These are phyloP conservation scores for Apogon talboti DNA, from an alignment of 2,797 vertebrate species.

Conservation along the genomic window DNA sequence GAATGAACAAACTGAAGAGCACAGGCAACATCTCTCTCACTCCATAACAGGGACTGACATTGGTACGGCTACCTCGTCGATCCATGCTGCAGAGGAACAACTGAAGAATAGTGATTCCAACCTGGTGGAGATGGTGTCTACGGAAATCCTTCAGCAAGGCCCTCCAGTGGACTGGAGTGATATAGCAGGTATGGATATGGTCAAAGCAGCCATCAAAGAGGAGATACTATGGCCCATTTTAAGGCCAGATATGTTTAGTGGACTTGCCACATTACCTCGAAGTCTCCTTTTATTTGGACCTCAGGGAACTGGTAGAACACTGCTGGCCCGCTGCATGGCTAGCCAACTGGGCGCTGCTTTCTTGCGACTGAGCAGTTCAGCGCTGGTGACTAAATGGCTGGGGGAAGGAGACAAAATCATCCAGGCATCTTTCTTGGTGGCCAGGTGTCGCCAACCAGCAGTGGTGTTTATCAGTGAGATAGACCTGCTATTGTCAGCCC, in stretches of 20 bases:
- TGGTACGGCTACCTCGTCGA: conserved; percentile 93
- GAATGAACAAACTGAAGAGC: conserved; percentile 91
- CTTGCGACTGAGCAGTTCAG: conserved; percentile 92
- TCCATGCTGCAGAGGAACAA: conserved; percentile 94
- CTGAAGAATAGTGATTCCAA: conserved; percentile 95
- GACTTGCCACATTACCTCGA: conserved; percentile 93
- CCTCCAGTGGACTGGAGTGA: conserved; percentile 98
- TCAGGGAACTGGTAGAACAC: conserved; percentile 97
- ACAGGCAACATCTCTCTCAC: conserved; percentile 92
- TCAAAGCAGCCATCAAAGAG: conserved; percentile 97
- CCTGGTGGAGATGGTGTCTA: conserved; percentile 96
- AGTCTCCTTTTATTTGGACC: conserved; percentile 98
- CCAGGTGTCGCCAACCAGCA: conserved; percentile 95
- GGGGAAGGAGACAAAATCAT: conserved; percentile 97
- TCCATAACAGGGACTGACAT: conserved; percentile 90
- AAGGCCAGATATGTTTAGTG: conserved; percentile 96
- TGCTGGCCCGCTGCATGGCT: conserved; percentile 95
- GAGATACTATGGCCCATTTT: conserved; percentile 98
- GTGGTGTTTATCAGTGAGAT: conserved; percentile 98
- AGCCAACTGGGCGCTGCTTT: conserved; percentile 96
- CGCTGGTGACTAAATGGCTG: conserved; percentile 95
- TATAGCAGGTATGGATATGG: conserved; percentile 96
- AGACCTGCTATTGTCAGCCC: conserved; percentile 93
- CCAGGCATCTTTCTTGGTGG: conserved; percentile 95
- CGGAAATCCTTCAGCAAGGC: conserved; percentile 95